Conservation (phyloP, 2,113 vertebrate species). For the Vicugna pacos region DNA sequence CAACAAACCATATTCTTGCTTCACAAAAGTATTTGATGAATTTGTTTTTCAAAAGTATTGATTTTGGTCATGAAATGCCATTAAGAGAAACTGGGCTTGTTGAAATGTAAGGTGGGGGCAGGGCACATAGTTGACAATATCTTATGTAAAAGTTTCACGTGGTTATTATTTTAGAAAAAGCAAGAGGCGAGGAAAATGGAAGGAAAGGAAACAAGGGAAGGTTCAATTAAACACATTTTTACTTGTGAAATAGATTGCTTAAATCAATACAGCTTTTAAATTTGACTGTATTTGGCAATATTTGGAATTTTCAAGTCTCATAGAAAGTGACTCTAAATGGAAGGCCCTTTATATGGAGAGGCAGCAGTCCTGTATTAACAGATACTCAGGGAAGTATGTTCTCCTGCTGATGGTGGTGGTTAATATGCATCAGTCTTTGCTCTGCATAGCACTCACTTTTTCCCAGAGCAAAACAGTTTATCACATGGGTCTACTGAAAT, state of each 20-base stretch:
- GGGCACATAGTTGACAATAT: not conserved
- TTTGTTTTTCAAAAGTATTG: not conserved
- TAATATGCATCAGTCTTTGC: not conserved
- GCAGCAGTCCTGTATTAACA: not conserved
- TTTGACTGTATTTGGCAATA: conserved; percentile 35
- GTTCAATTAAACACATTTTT: conserved; percentile 41
- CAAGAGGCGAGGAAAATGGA: not conserved
- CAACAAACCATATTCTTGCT: conserved; percentile 39
- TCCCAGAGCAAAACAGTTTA: conserved; percentile 61
- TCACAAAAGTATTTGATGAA: not conserved
- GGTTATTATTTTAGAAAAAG: conserved; percentile 43
- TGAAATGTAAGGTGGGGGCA: not conserved
- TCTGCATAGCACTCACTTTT: conserved; percentile 11
- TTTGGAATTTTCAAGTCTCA: not conserved
- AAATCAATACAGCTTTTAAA: conserved; percentile 31
- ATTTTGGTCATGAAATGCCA: not conserved
- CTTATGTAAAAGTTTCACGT: not conserved
- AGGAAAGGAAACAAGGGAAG: conserved; percentile 35
- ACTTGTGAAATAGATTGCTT: conserved; percentile 24
- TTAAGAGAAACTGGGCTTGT: not conserved
- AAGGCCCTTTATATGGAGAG: not conserved
- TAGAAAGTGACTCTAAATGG: not conserved
- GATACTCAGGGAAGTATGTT: not conserved
- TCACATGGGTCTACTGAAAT: conserved; percentile 41
- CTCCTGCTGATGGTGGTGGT: not conserved